Base-by-base conservation (phyloP, 2,113 vertebrate genomes). In the Megaleporinus macrocephalus region DNA sequence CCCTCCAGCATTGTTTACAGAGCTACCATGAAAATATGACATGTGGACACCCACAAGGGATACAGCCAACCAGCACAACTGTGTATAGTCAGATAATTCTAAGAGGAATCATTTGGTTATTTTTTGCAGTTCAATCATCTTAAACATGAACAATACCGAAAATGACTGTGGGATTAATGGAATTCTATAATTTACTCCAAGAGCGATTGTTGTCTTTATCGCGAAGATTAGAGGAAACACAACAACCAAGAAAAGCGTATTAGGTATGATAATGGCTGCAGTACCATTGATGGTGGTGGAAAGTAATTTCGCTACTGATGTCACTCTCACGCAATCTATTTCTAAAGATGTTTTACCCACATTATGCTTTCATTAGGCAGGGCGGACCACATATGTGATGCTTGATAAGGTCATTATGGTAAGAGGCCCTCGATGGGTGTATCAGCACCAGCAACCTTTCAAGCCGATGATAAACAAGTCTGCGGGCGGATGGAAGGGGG, bases 351-450 rank as follows among this genome's bases (percentile, higher is more conserved):
- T 70, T 70, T 71, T 79, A 20, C 57, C 51, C 55, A 75, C 55
- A 36, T 26, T 41, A 41, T 36, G 74, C 73, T 85, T 69, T 69
- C 57, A 59, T 81, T 76, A 55, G 68, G 57, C 47, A 79, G 72
- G 65, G 76, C 30, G 73, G 73, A 36, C 55, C 68, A 72, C 81
- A 66, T 49, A 79, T 24, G 57, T 73, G 49, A 51, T 3, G 24
- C 65, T 81, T 57, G 82, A 83, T 83, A 84, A 84, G 77, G 83
- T 84, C 77, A 84, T 84, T 80, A 76, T 80, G 62, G 30, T 63
- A 27, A 79, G 30, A 79, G 83, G 73, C 73, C 72, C 53, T 82
- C 49, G 61, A 82, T 82, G 80, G 76, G 69, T 51, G 61, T 78
- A 85, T 85, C 71, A 70, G 76, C 53, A 79, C 73, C 41, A 85